Base-by-base conservation (phyloP, 2,113 vertebrate genomes). In the Crotalus horridus region DNA sequence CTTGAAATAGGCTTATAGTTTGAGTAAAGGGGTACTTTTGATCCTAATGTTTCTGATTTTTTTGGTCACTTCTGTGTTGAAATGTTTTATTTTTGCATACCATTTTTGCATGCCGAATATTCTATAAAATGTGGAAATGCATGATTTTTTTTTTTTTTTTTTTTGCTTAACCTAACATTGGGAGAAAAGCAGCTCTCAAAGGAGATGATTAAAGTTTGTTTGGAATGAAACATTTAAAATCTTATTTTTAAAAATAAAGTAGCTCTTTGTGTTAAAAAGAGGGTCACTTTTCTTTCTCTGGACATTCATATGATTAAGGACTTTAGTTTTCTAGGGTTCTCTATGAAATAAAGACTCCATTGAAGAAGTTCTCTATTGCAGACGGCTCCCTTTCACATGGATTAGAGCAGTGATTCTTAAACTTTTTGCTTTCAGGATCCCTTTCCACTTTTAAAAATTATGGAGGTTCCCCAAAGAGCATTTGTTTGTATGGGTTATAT, bases 151-250 rank as follows among this genome's bases (percentile, higher is more conserved):
- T 39, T 17, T 53, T 39, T 39, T 39, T 39, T 12, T 46, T 15
- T 26, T 12, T 54, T 33, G 10, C 13, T 89, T 69, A 74, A 24
- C 29, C 48, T n/a, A 69, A 33, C 85, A 69, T 69, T 39, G 39
- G 43, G 13, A 48, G 33, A 81, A 15, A 55, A 55, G 33, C 69
- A 17, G 15, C 15, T 20, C 69, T 39, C 69, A 81, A 81, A 39
- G 39, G 69, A 17, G 69, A 81, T 81, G 33, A 81, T 81, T 39
- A 81, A 39, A 39, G 6, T 81, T 81, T 94, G 69, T 90, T 56
- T 92, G 20, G 58, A 88, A 69, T 87, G 58, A 12, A 11, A 12
- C 33, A 20, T 94, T 86, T 55, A 51, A 23, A 94, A 94, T 94
- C 29, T 39, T 64, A 29, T 86, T 43, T 59, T 87, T 90, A 21